A percentile compares a stretch with the other conserved stretches of the same genome.
Conservation (phyloP, 2,888 invertebrate genomes). For the Leucania comma region DNA sequence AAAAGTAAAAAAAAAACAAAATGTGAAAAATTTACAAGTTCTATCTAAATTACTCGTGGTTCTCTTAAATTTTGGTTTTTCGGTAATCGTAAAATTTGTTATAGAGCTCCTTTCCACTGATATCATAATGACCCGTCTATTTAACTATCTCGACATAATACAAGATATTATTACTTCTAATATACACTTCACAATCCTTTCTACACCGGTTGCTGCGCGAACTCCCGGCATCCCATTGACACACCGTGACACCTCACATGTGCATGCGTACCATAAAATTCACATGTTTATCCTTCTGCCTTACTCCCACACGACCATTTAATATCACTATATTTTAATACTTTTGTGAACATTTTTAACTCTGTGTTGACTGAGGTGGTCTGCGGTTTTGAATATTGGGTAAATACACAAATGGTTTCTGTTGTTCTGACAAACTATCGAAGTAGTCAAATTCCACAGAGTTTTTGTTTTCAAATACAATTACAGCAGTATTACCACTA, state of each 20-base stretch:
- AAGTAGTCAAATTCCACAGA: background rate
- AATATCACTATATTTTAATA: slow-evolving; percentile 61
- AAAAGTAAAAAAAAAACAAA: too few species aligned
- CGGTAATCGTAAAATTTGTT: background rate
- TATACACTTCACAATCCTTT: slow-evolving; percentile 23
- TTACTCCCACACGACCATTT: slow-evolving; percentile 65
- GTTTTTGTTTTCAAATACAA: slow-evolving; percentile 14
- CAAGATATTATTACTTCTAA: slow-evolving; percentile 11
- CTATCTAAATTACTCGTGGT: too few species aligned
- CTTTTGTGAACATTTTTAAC: slow-evolving; percentile 53
- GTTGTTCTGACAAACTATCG: background rate
- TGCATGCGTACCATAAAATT: slow-evolving; percentile 51
- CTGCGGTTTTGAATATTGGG: slow-evolving; percentile 22
- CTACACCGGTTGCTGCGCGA: slow-evolving; percentile 26
- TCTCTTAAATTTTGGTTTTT: too few species aligned
- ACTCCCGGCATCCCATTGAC: slow-evolving; percentile 58
- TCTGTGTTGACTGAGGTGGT: slow-evolving; percentile 43
- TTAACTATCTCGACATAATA: background rate
- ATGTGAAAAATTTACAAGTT: too few species aligned
- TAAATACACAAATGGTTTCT: background rate
- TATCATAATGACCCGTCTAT: background rate
- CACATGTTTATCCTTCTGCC: slow-evolving; percentile 57
- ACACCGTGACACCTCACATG: slow-evolving; percentile 45
- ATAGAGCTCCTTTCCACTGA: background rate
- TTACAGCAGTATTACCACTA: slow-evolving; percentile 2